Evolutionary conservation across 2,113 vertebrate species (phyloP), one percentile per base, ranked within the genome.

Genomic region (Sander vitreus): DNA sequence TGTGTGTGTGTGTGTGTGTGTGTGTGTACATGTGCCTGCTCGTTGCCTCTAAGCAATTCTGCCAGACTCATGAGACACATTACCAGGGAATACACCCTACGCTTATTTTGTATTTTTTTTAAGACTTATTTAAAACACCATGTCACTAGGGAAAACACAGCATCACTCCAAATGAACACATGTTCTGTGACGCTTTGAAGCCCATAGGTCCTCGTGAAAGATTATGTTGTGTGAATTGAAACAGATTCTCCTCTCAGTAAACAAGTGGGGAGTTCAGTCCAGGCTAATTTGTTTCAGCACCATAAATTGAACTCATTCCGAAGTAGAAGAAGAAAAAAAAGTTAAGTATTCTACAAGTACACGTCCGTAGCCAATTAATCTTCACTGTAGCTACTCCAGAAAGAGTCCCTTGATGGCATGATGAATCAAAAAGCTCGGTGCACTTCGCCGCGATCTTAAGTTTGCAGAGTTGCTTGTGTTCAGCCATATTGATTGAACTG

Each of bases 1-100:
- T 73, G 57, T 69, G 15, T 25, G 45, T 43, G 47, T 19, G 30
- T 65, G 36, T 14, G 50, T 53, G 50, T 23, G 67, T 55, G 33
- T 18, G 33, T 21, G 25, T 47, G 16, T 59, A 15, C 16, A 5
- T 70, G 16, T 45, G 30, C 33, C 36, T 27, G 30, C 66, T 78
- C 30, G 15, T 75, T 85, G 66, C n/a, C n/a, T n/a, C n/a, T 73
- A 36, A 74, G 81, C 85, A 80, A 70, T 80, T 86, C 50, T 33
- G 25, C 66, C 85, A 76, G 50, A 66, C 73, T 72, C 79, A 80
- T 51, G 80, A 79, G 63, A 87, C 85, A 86, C 79, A 62, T 85
- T 77, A 74, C 54, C 43, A 45, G 45, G 68, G 30, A 78, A 73
- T 63, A 62, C 39, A 48, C n/a, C 54, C 33, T 3, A 0, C 0